Percentiles rank a stretch among this genome's conserved stretches.
These are phyloP conservation scores for Hyposoter didymator DNA, from an alignment of 2,888 invertebrate species.

Conservation along the genomic window DNA sequence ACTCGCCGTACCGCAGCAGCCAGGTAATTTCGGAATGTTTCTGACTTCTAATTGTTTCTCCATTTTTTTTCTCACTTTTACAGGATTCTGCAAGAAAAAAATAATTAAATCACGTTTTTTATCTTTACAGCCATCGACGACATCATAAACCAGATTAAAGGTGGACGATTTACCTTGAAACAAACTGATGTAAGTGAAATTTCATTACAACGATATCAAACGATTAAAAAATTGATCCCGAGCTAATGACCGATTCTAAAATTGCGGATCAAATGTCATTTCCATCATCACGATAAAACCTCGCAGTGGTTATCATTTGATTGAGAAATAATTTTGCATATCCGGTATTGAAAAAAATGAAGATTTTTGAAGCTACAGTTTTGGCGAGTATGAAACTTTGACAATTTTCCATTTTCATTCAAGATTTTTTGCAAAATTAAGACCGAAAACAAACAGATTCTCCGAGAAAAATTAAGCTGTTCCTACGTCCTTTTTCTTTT, in stretches of 20 bases:
- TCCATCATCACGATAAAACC: no score
- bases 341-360: background rate
- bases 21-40: constrained; percentile 81
- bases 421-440: background rate
- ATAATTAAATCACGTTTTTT: constrained; percentile 8
- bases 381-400: background rate
- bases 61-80: background rate
- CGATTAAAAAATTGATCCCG: background rate
- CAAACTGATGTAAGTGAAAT: constrained; percentile 86
- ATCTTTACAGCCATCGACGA: constrained; percentile 87
- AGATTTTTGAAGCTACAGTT: background rate
- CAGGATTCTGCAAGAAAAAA: background rate
- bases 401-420: background rate
- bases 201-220: background rate
- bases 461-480: background rate
- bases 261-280: background rate
- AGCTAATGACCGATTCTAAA: background rate
- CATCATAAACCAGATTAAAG: constrained; percentile 91
- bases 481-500: background rate
- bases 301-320: background rate
- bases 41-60: background rate
- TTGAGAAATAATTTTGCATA: background rate
- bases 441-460: background rate
- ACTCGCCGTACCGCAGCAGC: constrained; percentile 86
- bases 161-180: constrained; percentile 90